Conservation (phyloP, 2,888 invertebrate genomes). For the Chironomus tentans region DNA sequence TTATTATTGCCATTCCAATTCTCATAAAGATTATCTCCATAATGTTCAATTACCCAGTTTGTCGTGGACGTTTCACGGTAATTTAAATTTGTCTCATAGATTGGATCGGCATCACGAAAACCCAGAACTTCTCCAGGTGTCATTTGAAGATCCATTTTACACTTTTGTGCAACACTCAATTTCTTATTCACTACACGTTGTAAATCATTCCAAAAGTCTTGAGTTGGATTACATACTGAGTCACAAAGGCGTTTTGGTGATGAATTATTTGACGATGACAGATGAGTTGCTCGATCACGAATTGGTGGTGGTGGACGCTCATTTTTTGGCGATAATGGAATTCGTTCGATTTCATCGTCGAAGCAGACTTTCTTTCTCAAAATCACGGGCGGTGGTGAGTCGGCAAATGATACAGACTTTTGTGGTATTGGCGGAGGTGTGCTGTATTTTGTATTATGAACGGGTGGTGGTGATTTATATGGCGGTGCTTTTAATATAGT, state of each 20-base stretch:
- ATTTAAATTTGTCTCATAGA: conserved; percentile 37
- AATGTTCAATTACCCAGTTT: conserved; percentile 84
- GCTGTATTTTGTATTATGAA: conserved; percentile 22
- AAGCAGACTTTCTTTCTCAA: conserved; percentile 43
- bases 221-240: conserved; percentile 62
- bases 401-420: conserved; percentile 42
- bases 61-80: conserved; percentile 57
- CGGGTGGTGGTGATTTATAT: conserved; percentile 39
- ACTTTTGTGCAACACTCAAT: conserved; percentile 88
- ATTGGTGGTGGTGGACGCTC: conserved; percentile 50
- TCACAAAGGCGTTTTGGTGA: conserved; percentile 69
- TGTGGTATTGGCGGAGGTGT: conserved; percentile 29
- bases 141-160: conserved; percentile 76
- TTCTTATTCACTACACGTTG: conserved; percentile 90
- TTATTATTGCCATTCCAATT: conserved; percentile 54
- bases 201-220: conserved; percentile 76
- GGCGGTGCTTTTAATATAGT: conserved; percentile 38
- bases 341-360: conserved; percentile 36
- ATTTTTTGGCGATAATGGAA: conserved; percentile 33
- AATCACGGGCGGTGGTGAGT: conserved; percentile 37
- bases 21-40: conserved; percentile 71
- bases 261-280: conserved; percentile 50
- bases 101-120: conserved; percentile 55
- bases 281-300: conserved; percentile 61
- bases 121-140: conserved; percentile 87